Conservation (phyloP, 2,888 invertebrate species). For the Entomobrya multifasciata region DNA sequence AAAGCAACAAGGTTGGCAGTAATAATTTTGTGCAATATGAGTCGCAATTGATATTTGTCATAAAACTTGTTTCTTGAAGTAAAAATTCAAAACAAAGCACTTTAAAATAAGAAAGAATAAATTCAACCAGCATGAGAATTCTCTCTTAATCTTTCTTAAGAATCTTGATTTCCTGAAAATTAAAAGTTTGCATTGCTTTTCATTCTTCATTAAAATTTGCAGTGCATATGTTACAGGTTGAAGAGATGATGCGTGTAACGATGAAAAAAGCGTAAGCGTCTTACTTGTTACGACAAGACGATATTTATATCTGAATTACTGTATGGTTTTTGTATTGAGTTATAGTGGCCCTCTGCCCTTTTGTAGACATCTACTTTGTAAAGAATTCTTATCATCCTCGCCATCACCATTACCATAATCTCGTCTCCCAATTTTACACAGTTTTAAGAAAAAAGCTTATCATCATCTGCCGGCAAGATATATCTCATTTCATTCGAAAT, state of each 20-base stretch:
- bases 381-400: conserved; percentile 50
- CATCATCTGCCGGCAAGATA: conserved; percentile 56
- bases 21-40: too few relatives aligned
- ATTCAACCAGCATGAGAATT: too few relatives aligned
- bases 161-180: too few relatives aligned
- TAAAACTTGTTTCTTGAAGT: too few relatives aligned
- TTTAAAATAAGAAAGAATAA: too few relatives aligned
- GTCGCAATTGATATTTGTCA: too few relatives aligned
- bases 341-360: conserved; percentile 27
- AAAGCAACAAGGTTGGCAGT: too few relatives aligned
- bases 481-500: background rate
- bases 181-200: too few relatives aligned
- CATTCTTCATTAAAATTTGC: too few relatives aligned
- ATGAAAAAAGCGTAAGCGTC: conserved; percentile 57
- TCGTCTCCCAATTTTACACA: conserved; percentile 62
- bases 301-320: conserved; percentile 49
- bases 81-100: too few relatives aligned
- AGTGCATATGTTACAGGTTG: too few relatives aligned
- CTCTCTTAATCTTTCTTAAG: too few relatives aligned
- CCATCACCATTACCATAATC: conserved; percentile 22
- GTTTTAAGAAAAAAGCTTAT: conserved; percentile 56
- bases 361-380: conserved; percentile 49
- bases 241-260: background rate
- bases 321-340: conserved; percentile 19
- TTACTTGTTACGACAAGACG: conserved; percentile 22